Percentiles rank a stretch among this genome's conserved stretches.
Evolutionary conservation across 1,140 invertebrate species (phyloP).

Genomic region (Acromyrmex heyeri): DNA sequence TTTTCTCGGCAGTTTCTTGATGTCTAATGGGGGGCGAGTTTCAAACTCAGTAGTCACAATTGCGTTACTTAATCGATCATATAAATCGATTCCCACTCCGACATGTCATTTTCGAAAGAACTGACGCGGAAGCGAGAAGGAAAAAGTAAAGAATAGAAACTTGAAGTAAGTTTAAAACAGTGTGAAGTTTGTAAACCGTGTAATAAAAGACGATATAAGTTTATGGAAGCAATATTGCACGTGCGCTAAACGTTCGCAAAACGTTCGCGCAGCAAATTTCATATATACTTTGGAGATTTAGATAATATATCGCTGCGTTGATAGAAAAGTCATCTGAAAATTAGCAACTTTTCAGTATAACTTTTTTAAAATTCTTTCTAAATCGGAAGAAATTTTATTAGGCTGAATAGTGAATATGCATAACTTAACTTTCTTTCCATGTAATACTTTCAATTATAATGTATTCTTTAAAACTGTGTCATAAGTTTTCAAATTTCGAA

Average conservation of each 20-base stretch:
- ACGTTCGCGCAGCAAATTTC: not conserved
- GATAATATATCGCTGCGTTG: not conserved
- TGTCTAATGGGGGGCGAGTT: conserved; percentile 67
- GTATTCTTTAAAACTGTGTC: too few species aligned
- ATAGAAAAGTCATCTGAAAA: too few species aligned
- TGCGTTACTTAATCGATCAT: conserved; percentile 65
- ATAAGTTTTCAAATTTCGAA: too few species aligned
- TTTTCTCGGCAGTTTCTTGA: conserved; percentile 57
- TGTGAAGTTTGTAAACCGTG: conserved; percentile 57
- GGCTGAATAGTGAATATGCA: too few species aligned
- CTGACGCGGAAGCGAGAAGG: not conserved
- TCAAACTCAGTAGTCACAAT: conserved; percentile 66
- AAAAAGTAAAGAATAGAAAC: conserved; percentile 40
- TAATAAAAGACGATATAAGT: conserved; percentile 61
- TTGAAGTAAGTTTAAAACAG: conserved; percentile 57
- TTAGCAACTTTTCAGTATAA: too few species aligned
- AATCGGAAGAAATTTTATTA: too few species aligned
- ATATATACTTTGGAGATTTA: not conserved
- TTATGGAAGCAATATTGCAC: conserved; percentile 53
- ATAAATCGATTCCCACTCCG: conserved; percentile 63
- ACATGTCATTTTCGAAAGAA: conserved; percentile 40
- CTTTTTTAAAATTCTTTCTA: too few species aligned
- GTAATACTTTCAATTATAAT: too few species aligned
- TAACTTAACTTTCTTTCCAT: too few species aligned
- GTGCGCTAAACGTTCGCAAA: conserved; percentile 29